Base-by-base conservation (phyloP, 2,797 vertebrate genomes). In the Ataeniobius toweri region DNA sequence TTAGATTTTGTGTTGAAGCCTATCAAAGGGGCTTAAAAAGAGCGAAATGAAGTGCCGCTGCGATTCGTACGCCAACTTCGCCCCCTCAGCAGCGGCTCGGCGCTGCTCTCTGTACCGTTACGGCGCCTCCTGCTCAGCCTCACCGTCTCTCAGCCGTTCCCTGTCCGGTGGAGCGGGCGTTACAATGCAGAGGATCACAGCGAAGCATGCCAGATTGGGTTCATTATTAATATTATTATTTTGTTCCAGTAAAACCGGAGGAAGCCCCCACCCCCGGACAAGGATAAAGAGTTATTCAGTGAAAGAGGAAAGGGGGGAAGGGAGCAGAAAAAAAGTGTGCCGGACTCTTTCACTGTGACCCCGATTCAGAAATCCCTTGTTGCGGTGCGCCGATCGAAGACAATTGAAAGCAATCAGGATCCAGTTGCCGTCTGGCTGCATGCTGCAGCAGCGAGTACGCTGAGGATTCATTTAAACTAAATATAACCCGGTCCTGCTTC, bases 351-450 rank as follows among this genome's bases (percentile, higher is more conserved):
- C 93, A 90, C 89, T 75, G 85, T 94, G 92, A 94, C 93, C 93
- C 88, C 81, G 88, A 94, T 93, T 93, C 87, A 91, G 80, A 90
- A 89, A 88, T 89, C 91, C 87, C 85, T 83, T 90, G 90, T 90
- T 91, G 92, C 88, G 91, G 91, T 88, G 78, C 86, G 76, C 31
- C 89, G 93, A 95, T 94, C 93, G 93, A 95, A 94, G 87, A 91
- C 92, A 89, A 92, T 91, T 91, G 91, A 92, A 93, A 89, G 89
- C 91, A 91, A 91, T 91, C 93, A 89, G 92, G 92, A 94, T 95
- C 93, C 88, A 85, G 88, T 94, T 94, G 86, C 89, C 81, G 89
- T 92, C 91, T 93, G 88, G 59, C 83, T 89, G 90, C 83, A 80
- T 70, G 76, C 65, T 83, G 89, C 88, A 87, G 85, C 72, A 84